phyloP scores from a whole-genome alignment of 2,888 invertebrate species.

The Galerucella calmariensis region DNA sequence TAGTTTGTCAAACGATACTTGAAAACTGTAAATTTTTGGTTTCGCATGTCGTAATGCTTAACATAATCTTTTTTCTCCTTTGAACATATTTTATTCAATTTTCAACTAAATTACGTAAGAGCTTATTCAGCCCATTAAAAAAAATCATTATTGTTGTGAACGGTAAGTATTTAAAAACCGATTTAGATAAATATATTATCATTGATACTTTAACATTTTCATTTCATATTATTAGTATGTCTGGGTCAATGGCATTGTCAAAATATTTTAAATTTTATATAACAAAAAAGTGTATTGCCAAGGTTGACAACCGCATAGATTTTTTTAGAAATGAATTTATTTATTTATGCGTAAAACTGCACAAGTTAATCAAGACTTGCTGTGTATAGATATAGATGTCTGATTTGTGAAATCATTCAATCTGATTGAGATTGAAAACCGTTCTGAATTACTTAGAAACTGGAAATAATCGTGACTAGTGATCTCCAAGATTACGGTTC shows the following conservation, averaged over 20 bases:
- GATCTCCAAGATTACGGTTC: constrained; percentile 20
- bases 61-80: too few relatives aligned
- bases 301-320: too few relatives aligned
- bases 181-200: not conserved
- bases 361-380: constrained; percentile 10
- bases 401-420: constrained; percentile 36
- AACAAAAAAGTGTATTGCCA: too few relatives aligned
- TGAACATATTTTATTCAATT: not conserved
- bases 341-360: not conserved
- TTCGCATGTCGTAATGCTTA: too few relatives aligned
- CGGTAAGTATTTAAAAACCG: not conserved
- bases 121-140: not conserved
- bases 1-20: too few relatives aligned
- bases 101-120: not conserved
- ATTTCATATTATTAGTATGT: too few relatives aligned
- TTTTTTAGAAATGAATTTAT: not conserved
- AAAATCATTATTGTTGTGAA: too few relatives aligned
- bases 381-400: constrained; percentile 34
- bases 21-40: too few relatives aligned
- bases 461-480: constrained; percentile 29
- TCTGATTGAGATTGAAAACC: constrained; percentile 35
- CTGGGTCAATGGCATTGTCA: too few relatives aligned
- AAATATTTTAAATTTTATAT: too few relatives aligned
- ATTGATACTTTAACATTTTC: too few relatives aligned
- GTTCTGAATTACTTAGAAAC: constrained; percentile 33